Conservation (phyloP, 2,797 vertebrate species). For the Numenius phaeopus region DNA sequence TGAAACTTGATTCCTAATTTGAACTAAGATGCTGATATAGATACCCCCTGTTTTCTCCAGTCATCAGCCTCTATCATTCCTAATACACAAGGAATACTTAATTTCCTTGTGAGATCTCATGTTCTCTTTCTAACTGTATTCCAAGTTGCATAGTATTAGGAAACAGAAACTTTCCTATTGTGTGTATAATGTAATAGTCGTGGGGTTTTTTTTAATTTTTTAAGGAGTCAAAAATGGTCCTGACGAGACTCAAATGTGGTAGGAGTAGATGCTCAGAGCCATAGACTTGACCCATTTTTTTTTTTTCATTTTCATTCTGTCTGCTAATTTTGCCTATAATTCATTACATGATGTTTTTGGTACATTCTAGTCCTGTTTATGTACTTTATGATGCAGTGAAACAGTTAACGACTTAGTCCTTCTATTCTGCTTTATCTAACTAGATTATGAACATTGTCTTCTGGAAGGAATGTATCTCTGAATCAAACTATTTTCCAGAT, state of each 20-base stretch:
- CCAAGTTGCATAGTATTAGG: background rate
- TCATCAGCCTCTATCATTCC: background rate
- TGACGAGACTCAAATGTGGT: background rate
- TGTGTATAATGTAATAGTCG: background rate
- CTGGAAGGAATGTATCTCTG: background rate
- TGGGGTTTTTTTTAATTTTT: background rate
- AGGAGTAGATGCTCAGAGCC: background rate
- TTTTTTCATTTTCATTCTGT: background rate
- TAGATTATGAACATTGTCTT: background rate
- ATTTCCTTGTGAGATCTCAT: background rate
- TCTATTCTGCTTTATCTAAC: background rate
- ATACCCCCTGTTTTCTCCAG: background rate
- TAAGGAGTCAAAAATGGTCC: background rate
- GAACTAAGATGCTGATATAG: background rate
- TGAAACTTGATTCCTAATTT: background rate
- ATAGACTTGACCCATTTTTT: rapidly evolving
- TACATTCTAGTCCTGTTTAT: background rate
- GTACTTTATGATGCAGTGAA: background rate
- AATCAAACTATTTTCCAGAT: background rate
- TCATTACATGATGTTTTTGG: background rate
- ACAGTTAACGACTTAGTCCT: background rate
- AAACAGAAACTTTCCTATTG: background rate
- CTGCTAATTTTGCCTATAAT: background rate
- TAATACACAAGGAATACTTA: background rate
- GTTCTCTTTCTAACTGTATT: background rate